These are phyloP conservation scores for Enteromius viviparus DNA, from an alignment of 2,797 vertebrate genomes.

Conservation along the genomic window DNA sequence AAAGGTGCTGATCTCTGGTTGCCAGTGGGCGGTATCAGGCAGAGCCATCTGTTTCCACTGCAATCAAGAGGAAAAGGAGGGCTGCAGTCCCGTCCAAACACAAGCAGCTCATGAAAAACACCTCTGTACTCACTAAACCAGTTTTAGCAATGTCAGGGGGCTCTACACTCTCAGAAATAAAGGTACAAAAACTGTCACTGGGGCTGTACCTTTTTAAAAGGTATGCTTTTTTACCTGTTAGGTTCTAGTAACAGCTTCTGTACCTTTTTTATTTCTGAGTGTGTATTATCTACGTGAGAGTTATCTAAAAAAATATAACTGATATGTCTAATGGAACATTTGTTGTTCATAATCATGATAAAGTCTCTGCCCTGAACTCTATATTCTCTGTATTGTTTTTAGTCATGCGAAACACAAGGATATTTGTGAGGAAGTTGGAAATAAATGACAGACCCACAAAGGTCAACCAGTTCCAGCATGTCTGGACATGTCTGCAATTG, in stretches of 20 bases:
- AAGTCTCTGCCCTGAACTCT: background rate
- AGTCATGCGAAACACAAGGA: constrained; percentile 16
- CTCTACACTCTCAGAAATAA: background rate
- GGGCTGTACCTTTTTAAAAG: too few relatives aligned
- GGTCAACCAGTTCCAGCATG: constrained; percentile 44
- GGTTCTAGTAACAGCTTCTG: too few relatives aligned
- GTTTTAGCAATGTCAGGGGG: background rate
- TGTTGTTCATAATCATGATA: background rate
- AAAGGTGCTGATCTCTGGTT: constrained; percentile 40
- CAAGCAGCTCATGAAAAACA: background rate
- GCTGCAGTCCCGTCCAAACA: constrained; percentile 6
- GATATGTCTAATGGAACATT: background rate
- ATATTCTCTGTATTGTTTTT: background rate
- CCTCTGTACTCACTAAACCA: constrained; percentile 3
- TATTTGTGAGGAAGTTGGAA: constrained; percentile 18
- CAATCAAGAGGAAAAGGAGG: constrained; percentile 25
- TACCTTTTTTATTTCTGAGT: too few relatives aligned
- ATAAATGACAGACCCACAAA: background rate
- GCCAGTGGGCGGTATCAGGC: constrained; percentile 36
- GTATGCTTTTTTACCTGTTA: too few relatives aligned
- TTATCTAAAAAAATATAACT: background rate
- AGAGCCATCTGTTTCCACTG: constrained; percentile 54
- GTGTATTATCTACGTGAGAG: background rate
- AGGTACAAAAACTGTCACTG: too few relatives aligned
- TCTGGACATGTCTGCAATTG: constrained; percentile 46